Evolutionary conservation across 1,140 invertebrate species (phyloP).

Genomic region (Brachionus calyciflorus): DNA sequence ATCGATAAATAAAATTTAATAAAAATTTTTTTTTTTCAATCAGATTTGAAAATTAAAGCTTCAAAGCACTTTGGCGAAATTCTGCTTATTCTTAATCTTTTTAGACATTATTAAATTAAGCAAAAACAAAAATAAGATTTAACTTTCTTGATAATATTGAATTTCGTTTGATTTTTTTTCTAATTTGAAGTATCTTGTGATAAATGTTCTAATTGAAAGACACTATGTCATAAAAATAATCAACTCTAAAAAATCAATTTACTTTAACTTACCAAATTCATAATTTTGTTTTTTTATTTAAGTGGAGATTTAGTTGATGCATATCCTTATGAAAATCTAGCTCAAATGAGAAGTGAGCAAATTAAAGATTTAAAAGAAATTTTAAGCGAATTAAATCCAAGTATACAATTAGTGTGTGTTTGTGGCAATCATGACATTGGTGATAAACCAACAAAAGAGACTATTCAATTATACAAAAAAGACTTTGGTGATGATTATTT

Average conservation of each 20-base stretch:
- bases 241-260: not conserved
- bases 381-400: slow-evolving; percentile 59
- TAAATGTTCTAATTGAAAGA: slow-evolving; percentile 17
- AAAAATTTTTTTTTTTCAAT: no score
- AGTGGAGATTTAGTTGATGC: slow-evolving; percentile 64
- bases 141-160: slow-evolving; percentile 18
- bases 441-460: slow-evolving; percentile 60
- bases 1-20: no score
- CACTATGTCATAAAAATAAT: slow-evolving; percentile 27
- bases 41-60: no score
- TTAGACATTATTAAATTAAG: not conserved
- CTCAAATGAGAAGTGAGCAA: slow-evolving; percentile 53
- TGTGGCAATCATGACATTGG: slow-evolving; percentile 67
- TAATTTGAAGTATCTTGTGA: no score
- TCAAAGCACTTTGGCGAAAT: no score
- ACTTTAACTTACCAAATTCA: not conserved
- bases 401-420: slow-evolving; percentile 64
- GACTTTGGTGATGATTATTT: slow-evolving; percentile 66
- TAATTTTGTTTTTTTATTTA: not conserved
- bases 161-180: slow-evolving; percentile 17
- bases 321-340: slow-evolving; percentile 50
- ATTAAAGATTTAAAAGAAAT: slow-evolving; percentile 50
- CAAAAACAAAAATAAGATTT: no score
- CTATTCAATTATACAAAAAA: slow-evolving; percentile 57
- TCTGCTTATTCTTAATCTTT: no score